phyloP scores from a whole-genome alignment of 2,797 vertebrate species.

The Pogoniulus pusillus region DNA sequence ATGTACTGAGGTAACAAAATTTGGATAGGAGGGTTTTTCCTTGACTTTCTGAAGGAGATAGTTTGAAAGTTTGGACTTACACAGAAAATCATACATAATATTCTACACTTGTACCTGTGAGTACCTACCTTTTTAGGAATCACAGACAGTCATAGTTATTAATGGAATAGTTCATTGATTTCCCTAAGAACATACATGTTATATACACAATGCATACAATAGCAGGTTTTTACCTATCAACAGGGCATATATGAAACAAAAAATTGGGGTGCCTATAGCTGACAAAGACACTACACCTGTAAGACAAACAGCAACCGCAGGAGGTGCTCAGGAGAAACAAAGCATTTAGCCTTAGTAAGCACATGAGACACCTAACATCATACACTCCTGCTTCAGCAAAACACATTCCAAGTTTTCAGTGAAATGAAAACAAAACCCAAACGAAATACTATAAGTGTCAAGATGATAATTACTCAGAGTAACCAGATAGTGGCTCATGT shows the following conservation, averaged over 20 bases:
- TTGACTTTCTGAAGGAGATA: not conserved
- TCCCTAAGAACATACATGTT: accelerated
- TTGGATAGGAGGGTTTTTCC: not conserved
- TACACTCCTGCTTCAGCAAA: not conserved
- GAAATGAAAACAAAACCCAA: not conserved
- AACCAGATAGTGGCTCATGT: not conserved
- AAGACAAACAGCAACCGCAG: not conserved
- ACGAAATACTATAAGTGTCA: not conserved
- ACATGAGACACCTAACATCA: accelerated
- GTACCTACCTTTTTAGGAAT: not conserved
- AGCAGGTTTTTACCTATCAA: not conserved
- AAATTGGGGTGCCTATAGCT: not conserved
- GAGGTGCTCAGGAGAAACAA: not conserved
- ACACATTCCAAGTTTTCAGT: not conserved
- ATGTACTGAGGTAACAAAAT: accelerated
- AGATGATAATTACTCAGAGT: not conserved
- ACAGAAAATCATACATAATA: not conserved
- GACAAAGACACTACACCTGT: not conserved
- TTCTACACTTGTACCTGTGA: not conserved
- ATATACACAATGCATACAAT: not conserved
- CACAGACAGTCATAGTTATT: not conserved
- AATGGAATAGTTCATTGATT: not conserved
- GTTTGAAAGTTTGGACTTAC: not conserved
- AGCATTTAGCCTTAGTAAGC: not conserved
- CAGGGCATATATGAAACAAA: not conserved